These are phyloP conservation scores for human DNA, from an alignment of 2,113 vertebrate genomes.

Conservation along the genomic window GRCh38 chr13:23794501-23795000, in stretches of 20 bases:
- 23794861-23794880: conserved; percentile 86
- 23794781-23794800: conserved; percentile 39
- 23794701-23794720: conserved; percentile 15
- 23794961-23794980: conserved; percentile 89
- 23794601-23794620: not conserved
- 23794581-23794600: not conserved
- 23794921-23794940: conserved; percentile 87
- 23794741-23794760: conserved; percentile 38
- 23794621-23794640: not conserved
- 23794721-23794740: not conserved
- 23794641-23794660: not conserved
- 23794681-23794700: conserved; percentile 33
- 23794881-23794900: conserved; percentile 87
- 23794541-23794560: not conserved
- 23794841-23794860: conserved; percentile 83
- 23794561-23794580: not conserved
- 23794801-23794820: conserved; percentile 74
- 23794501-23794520: not conserved
- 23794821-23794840: conserved; percentile 82
- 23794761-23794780: conserved; percentile 45
- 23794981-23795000: conserved; percentile 88
- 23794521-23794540: not conserved
- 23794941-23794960: conserved; percentile 83
- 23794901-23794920: conserved; percentile 86
- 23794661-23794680: not conserved